Evolutionary conservation across 2,113 vertebrate genomes (phyloP), one percentile per base, ranked within the genome.

Genomic region (Myocastor coypus): DNA sequence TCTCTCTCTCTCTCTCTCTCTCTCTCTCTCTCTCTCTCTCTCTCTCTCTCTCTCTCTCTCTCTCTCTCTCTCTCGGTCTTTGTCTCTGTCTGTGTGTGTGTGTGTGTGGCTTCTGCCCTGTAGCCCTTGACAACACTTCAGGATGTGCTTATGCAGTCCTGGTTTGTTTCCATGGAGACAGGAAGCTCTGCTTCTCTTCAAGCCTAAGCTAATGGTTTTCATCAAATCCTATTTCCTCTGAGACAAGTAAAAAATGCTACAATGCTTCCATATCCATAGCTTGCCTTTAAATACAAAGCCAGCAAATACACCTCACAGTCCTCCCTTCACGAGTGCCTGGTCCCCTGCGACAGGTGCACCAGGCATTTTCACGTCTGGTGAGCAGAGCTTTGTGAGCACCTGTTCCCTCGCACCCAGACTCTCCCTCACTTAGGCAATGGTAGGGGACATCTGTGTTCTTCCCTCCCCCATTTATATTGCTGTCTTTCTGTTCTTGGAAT

Each of bases 101-200:
- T 19, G 91, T 19, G 28, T 5, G 83, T 81, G 95, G 57, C 30
- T 87, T 13, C 0, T 52, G 84, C 93, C 91, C 89, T 73, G 42
- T 92, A 73, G 96, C 89, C 90, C 89, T 90, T 96, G 92, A 83
- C 87, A 94, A 92, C 0, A 5, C 96, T 5, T 87, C 66, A 96
- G 95, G 95, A 96, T 46, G 81, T 81, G 88, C 97, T 97, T 95
- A 63, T 69, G 89, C 73, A 97, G 96, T 94, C 87, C n/a, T 94
- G 83, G 89, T 94, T 96, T 78, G 98, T 98, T 97, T 96, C 98
- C 98, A 98, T 97, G 97, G 98, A 97, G 97, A 98, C 94, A 61
- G 97, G 97, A 98, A 96, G 95, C 91, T 96, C 98, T 96, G 97
- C 97, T 97, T 97, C 92, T 98, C 97, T 98, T 97, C 95, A 98